Evolutionary conservation across 2,797 vertebrate species (phyloP).

Genomic region (Naso thynnoides): DNA sequence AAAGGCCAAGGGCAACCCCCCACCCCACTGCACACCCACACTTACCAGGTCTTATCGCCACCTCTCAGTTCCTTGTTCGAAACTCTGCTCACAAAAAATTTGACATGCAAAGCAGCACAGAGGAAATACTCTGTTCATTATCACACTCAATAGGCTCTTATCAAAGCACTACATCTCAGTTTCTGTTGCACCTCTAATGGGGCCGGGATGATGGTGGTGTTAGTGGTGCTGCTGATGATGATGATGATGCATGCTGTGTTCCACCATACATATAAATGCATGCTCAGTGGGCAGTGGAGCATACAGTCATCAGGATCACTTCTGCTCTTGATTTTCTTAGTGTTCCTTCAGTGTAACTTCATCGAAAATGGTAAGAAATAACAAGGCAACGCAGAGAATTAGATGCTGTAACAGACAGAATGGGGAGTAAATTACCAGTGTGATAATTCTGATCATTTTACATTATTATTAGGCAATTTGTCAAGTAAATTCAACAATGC

Average conservation of each 20-base stretch:
- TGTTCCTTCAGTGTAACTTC: constrained; percentile 18
- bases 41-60: constrained; percentile 33
- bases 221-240: not conserved
- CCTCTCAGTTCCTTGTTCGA: constrained; percentile 13
- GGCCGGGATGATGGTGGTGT: not conserved
- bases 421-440: not conserved
- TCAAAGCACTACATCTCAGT: constrained; percentile 15
- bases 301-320: constrained; percentile 38
- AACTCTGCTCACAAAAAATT: constrained; percentile 43
- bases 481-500: not conserved
- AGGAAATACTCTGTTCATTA: constrained; percentile 68
- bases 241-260: constrained; percentile 10
- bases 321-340: constrained; percentile 19
- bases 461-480: not conserved
- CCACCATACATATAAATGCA: constrained; percentile 54
- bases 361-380: constrained; percentile 67
- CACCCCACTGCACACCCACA: constrained; percentile 47
- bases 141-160: not conserved
- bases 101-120: constrained; percentile 63
- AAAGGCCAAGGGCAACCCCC: constrained; percentile 58
- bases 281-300: not conserved
- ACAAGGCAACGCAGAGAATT: not conserved
- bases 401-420: not conserved
- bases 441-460: not conserved
- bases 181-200: constrained; percentile 27